These are phyloP conservation scores for Scopus umbretta DNA, from an alignment of 2,113 vertebrate species.

Conservation along the genomic window DNA sequence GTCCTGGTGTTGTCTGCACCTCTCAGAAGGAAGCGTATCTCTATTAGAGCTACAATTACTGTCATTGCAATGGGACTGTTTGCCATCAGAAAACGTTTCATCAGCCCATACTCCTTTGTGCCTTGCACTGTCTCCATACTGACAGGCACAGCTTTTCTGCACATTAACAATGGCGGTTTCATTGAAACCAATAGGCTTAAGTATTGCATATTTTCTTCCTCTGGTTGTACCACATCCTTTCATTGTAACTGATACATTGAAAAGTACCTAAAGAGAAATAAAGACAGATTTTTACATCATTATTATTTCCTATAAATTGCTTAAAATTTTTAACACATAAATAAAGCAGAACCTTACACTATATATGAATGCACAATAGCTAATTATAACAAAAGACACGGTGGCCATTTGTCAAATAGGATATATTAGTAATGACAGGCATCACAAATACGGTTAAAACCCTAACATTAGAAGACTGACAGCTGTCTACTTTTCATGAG, in stretches of 20 bases:
- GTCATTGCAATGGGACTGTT: conserved; percentile 51
- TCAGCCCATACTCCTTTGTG: conserved; percentile 72
- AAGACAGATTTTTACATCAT: not conserved
- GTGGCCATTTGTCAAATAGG: not conserved
- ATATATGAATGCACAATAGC: not conserved
- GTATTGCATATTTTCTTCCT: conserved; percentile 72
- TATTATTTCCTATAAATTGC: not conserved
- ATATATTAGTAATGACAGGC: not conserved
- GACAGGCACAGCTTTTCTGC: conserved; percentile 79
- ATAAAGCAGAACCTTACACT: not conserved
- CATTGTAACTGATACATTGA: conserved; percentile 88
- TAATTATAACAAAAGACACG: not conserved
- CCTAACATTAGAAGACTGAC: not conserved
- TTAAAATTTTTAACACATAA: not conserved
- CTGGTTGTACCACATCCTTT: conserved; percentile 74
- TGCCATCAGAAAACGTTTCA: conserved; percentile 48
- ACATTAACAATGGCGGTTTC: conserved; percentile 83
- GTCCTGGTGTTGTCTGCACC: conserved; percentile 68
- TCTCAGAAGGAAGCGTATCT: conserved; percentile 12
- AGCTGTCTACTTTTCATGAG: not conserved
- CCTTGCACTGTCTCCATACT: conserved; percentile 62
- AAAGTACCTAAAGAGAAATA: conserved; percentile 79
- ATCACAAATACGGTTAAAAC: not conserved
- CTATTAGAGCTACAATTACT: conserved; percentile 46
- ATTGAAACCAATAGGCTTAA: conserved; percentile 94